A percentile compares a stretch with the other conserved stretches of the same genome.
Conservation (phyloP, 1,140 invertebrate species). For the Chelonus insularis region DNA sequence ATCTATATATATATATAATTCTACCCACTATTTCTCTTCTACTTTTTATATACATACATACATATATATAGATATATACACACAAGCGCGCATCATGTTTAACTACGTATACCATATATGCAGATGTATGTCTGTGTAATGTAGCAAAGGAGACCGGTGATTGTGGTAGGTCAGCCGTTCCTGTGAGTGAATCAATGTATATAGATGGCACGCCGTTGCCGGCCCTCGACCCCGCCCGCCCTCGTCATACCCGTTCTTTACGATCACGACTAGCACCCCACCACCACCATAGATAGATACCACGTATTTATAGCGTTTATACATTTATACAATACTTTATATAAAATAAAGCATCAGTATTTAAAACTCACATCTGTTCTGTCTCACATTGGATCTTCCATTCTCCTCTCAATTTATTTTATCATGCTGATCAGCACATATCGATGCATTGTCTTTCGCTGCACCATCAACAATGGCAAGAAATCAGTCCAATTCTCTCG, state of each 20-base stretch:
- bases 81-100: constrained; percentile 17
- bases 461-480: too few relatives aligned
- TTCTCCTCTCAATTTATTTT: neutral
- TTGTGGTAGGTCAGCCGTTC: constrained; percentile 59
- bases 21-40: constrained; percentile 42
- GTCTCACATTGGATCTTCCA: neutral
- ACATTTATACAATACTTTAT: constrained; percentile 63
- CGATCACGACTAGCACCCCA: constrained; percentile 61
- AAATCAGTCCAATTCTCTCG: too few relatives aligned
- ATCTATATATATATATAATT: constrained; percentile 21
- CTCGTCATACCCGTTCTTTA: constrained; percentile 58
- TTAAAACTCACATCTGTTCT: constrained; percentile 55
- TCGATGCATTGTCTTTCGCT: too few relatives aligned
- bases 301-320: constrained; percentile 63
- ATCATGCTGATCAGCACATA: too few relatives aligned
- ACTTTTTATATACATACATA: constrained; percentile 38
- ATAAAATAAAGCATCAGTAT: constrained; percentile 63
- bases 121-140: constrained; percentile 44
- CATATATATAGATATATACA: constrained; percentile 29
- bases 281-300: constrained; percentile 61
- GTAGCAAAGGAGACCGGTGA: constrained; percentile 58
- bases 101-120: constrained; percentile 21
- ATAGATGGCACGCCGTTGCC: constrained; percentile 60
- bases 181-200: constrained; percentile 60
- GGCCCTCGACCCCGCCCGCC: constrained; percentile 58